Conservation (phyloP, 2,797 vertebrate species). For the Xenentodon cancila region DNA sequence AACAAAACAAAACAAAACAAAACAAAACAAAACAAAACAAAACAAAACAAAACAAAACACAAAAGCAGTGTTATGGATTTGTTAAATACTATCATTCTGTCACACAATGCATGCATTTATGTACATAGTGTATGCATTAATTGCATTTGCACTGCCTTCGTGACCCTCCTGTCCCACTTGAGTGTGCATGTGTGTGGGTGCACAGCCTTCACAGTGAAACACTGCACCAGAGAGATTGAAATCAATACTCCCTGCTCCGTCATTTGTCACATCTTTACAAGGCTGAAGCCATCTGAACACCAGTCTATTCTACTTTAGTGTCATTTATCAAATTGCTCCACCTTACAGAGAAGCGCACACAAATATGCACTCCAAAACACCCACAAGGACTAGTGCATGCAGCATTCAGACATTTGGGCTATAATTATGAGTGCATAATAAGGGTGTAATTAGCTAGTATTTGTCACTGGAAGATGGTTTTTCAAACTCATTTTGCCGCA, state of each 20-base stretch:
- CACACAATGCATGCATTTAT: conserved; percentile 16
- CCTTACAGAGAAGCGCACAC: conserved; percentile 53
- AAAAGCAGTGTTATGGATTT: conserved; percentile 5
- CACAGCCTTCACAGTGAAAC: conserved; percentile 90
- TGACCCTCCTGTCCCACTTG: conserved; percentile 11
- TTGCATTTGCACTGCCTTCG: conserved; percentile 31
- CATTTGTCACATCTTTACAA: conserved; percentile 99
- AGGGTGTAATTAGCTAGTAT: not conserved
- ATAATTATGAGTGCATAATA: conserved; percentile 14
- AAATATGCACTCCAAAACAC: conserved; percentile 21
- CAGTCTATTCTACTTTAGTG: conserved; percentile 95
- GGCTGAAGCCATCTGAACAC: conserved; percentile 88
- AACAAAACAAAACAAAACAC: too few species aligned
- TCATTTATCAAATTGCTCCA: conserved; percentile 93
- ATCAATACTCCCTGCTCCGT: conserved; percentile 97
- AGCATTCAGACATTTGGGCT: conserved; percentile 20
- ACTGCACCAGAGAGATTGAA: conserved; percentile 94
- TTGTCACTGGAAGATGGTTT: not conserved
- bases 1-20: too few species aligned
- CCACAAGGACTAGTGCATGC: conserved; percentile 11
- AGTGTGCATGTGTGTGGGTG: conserved; percentile 44
- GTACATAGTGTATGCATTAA: conserved; percentile 33
- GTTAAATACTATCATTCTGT: conserved; percentile 30
- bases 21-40: too few species aligned
- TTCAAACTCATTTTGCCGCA: not conserved